phyloP scores from a whole-genome alignment of 2,888 invertebrate species.

The Didymodactylos carnosus region DNA sequence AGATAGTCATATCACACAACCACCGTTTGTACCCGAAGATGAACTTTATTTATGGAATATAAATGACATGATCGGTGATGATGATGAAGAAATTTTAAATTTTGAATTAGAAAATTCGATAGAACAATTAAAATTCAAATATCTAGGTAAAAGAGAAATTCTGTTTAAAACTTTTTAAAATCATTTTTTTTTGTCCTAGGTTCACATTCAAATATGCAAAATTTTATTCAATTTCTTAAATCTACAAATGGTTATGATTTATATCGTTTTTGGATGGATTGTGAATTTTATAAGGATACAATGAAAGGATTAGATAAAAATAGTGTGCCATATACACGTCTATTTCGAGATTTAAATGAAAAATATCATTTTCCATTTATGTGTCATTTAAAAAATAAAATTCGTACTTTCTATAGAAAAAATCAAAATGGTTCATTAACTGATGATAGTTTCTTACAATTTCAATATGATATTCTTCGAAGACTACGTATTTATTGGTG shows the following conservation, averaged over 20 bases:
- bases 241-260: conserved; percentile 26
- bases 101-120: conserved; percentile 2
- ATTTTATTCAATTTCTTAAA: conserved; percentile 25
- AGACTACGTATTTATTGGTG: conserved; percentile 33
- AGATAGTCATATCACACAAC: no score
- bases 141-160: conserved; percentile 5
- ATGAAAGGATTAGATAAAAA: conserved; percentile 29
- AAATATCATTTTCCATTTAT: conserved; percentile 14
- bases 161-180: no score
- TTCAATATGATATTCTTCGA: conserved; percentile 33
- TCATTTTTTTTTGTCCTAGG: background rate
- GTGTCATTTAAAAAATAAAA: conserved; percentile 11
- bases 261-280: conserved; percentile 33
- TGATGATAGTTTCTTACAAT: conserved; percentile 30
- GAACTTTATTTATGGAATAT: no score
- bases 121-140: conserved; percentile 7
- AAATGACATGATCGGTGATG: no score
- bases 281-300: conserved; percentile 32
- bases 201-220: conserved; percentile 22
- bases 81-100: background rate
- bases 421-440: conserved; percentile 28
- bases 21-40: no score
- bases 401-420: conserved; percentile 29
- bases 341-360: conserved; percentile 22
- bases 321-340: conserved; percentile 24